Conservation (phyloP, 2,888 invertebrate species). For the Ptycholaimellus sp. region DNA sequence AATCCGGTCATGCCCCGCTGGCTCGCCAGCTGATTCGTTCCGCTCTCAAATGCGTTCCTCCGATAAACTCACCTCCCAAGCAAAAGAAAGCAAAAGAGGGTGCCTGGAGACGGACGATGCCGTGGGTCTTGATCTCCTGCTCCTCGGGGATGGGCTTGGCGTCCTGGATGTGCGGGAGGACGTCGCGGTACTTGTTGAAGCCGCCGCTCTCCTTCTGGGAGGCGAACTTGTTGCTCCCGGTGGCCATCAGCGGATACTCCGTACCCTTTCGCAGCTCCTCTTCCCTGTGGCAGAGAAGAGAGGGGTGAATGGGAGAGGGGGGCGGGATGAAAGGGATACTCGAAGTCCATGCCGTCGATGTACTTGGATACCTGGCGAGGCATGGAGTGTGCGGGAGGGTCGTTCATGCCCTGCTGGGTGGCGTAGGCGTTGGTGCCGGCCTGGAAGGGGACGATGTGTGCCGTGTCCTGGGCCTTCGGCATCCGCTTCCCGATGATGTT, state of each 20-base stretch:
- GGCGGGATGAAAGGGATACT: slow-evolving; percentile 8
- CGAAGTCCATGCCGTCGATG: slow-evolving; percentile 20
- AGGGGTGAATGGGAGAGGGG: too few species aligned
- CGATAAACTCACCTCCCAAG: too few species aligned
- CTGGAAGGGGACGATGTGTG: slow-evolving; percentile 23
- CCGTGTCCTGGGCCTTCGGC: slow-evolving; percentile 21
- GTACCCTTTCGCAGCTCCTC: slow-evolving; percentile 20
- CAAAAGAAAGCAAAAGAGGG: too few species aligned
- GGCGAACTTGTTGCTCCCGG: slow-evolving; percentile 25
- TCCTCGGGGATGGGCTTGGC: not conserved
- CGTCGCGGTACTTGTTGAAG: slow-evolving; percentile 23
- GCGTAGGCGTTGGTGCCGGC: slow-evolving; percentile 24
- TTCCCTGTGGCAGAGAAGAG: slow-evolving; percentile 11
- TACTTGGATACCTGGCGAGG: slow-evolving; percentile 21
- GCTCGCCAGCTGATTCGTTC: too few species aligned
- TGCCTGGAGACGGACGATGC: slow-evolving; percentile 30
- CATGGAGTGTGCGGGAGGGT: slow-evolving; percentile 19
- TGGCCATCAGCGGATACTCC: slow-evolving; percentile 24
- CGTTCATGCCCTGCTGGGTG: slow-evolving; percentile 23
- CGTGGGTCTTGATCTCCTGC: slow-evolving; percentile 13
- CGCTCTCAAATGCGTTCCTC: too few species aligned
- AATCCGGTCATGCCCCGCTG: slow-evolving; percentile 36
- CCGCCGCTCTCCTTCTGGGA: slow-evolving; percentile 22
- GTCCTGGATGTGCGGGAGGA: slow-evolving; percentile 18
- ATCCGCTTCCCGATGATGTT: slow-evolving; percentile 22